These are phyloP conservation scores for Netelia fuscicornis DNA, from an alignment of 2,888 invertebrate species.

Conservation along the genomic window DNA sequence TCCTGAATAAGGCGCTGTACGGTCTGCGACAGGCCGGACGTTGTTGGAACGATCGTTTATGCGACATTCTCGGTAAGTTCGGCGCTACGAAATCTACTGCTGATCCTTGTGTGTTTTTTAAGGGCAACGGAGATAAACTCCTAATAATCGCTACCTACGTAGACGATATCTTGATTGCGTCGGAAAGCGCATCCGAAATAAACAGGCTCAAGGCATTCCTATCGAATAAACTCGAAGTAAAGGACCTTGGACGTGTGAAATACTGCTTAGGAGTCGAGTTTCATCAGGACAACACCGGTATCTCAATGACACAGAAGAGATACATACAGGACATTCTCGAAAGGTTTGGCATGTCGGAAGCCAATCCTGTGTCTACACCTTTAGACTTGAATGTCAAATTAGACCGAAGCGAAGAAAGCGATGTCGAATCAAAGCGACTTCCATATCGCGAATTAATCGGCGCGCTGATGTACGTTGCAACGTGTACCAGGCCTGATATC, in stretches of 20 bases:
- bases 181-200: slow-evolving; percentile 37
- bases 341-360: slow-evolving; percentile 62
- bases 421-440: not conserved
- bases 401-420: not conserved
- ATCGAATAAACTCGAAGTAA: slow-evolving; percentile 52
- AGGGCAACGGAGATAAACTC: slow-evolving; percentile 25
- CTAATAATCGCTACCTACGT: slow-evolving; percentile 51
- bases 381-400: slow-evolving; percentile 54
- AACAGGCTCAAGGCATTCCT: slow-evolving; percentile 40
- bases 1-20: slow-evolving; percentile 64
- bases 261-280: slow-evolving; percentile 68
- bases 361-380: slow-evolving; percentile 64
- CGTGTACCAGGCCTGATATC: slow-evolving; percentile 63
- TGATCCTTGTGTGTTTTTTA: slow-evolving; percentile 59
- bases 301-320: slow-evolving; percentile 49
- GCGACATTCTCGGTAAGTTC: slow-evolving; percentile 33
- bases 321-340: slow-evolving; percentile 60
- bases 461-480: slow-evolving; percentile 55
- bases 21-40: slow-evolving; percentile 66
- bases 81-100: slow-evolving; percentile 62
- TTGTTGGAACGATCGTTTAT: slow-evolving; percentile 64
- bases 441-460: slow-evolving; percentile 55
- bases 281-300: slow-evolving; percentile 6
- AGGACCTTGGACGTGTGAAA: slow-evolving; percentile 48
- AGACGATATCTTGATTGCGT: slow-evolving; percentile 62